Base-by-base conservation (phyloP, 53 echinoderm and acorn worm genomes). In the Echinarachnius parma region DNA sequence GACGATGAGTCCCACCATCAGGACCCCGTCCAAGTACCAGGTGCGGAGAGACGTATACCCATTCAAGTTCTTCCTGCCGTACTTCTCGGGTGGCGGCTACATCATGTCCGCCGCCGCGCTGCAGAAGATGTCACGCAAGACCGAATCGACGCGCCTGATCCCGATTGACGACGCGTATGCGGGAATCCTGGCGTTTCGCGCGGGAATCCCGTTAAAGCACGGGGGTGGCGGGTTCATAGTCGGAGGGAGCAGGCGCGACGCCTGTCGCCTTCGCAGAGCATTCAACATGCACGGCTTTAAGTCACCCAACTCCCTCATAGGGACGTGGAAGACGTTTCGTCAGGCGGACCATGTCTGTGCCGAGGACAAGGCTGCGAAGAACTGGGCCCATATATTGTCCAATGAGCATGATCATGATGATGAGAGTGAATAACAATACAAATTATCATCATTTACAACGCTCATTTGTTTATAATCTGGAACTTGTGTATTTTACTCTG, bases 21-120 rank as follows among this genome's bases (percentile, higher is more conserved):
- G 93, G 27, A 70, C 71, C 37, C 49, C 76, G 28, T 91, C 91
- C 29, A 93, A 93, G 59, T 93, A 93, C 77, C 86, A 86, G 39
- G 83, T 86, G 21, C 63, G 59, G 27, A 49, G 93, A 15, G 58
- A 67, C 1, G 82, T 79, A 27, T 93, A 93, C 50, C 93, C 93
- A 11, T 93, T 93, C 58, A 85, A 82, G 52, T 93, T 83, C 60
- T 93, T 86, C 64, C 39, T 86, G 34, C 93, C 93, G 16, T 93
- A 93, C 30, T 93, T 93, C 62, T 93, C 93, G 1, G 93, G 93
- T 4, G 93, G 93, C 21, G 93, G 93, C 20, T 93, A 93, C 61
- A 93, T 93, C 66, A 86, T 93, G 83, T 86, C 89, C 5, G 42
- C 49, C 0, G 36, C 67, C 4, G 58, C 80, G 13, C 77, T 83